Conservation (phyloP, 2,888 invertebrate genomes). For the Pachycephus smyrnensis region DNA sequence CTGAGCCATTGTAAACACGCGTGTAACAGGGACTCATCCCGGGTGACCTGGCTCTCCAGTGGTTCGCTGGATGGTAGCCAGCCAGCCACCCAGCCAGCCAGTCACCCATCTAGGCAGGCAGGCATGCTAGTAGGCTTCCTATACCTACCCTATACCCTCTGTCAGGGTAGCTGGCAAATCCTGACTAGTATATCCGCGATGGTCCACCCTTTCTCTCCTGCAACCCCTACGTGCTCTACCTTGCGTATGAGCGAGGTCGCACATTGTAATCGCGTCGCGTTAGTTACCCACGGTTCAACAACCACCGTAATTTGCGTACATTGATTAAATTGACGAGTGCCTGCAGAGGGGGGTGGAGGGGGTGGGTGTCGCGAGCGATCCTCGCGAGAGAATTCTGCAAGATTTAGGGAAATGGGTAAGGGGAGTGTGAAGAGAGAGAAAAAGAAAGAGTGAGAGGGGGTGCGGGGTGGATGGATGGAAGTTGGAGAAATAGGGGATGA, state of each 20-base stretch:
- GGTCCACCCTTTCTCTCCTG: conserved; percentile 17
- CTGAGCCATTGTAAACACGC: conserved; percentile 64
- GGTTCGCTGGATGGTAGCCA: background rate
- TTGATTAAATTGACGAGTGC: conserved; percentile 59
- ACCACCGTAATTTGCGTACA: conserved; percentile 58
- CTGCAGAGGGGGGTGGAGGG: conserved; percentile 34
- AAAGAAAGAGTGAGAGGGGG: conserved; percentile 10
- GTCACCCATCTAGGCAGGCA: background rate
- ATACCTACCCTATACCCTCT: conserved; percentile 12
- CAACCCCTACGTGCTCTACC: conserved; percentile 29
- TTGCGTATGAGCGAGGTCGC: conserved; percentile 40
- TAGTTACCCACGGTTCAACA: conserved; percentile 53
- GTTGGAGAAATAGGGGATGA: conserved; percentile 13
- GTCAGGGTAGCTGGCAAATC: conserved; percentile 1
- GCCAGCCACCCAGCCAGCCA: background rate
- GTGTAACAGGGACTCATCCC: conserved; percentile 60
- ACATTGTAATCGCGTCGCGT: conserved; percentile 59
- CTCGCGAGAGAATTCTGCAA: conserved; percentile 4
- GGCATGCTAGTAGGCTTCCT: background rate
- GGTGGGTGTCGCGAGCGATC: conserved; percentile 13
- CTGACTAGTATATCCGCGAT: background rate
- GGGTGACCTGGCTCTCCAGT: conserved; percentile 31
- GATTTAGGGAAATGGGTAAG: conserved; percentile 21
- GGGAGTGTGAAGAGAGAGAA: conserved; percentile 11
- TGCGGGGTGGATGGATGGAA: conserved; percentile 19